Conservation (phyloP, 2,113 vertebrate species). For the Platanista minor region DNA sequence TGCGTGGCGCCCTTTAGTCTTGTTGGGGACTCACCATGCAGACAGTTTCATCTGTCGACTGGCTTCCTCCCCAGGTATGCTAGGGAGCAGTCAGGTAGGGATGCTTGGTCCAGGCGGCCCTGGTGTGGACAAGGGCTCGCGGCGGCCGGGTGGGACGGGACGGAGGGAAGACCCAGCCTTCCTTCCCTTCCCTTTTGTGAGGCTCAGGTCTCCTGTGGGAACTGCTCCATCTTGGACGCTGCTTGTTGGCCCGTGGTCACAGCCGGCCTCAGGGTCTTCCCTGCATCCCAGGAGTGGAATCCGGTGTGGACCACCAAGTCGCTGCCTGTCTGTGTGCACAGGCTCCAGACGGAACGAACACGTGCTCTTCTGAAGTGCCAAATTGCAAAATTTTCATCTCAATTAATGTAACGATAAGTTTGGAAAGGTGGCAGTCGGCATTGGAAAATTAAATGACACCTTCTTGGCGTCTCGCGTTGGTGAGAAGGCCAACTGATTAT, state of each 20-base stretch:
- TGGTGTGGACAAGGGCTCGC: not conserved
- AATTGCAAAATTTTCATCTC: not conserved
- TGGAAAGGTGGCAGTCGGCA: not conserved
- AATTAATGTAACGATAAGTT: not conserved
- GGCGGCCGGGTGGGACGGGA: not conserved
- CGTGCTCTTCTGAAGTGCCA: not conserved
- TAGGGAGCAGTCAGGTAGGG: not conserved
- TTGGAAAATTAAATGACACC: not conserved
- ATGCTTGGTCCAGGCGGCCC: not conserved
- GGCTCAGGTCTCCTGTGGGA: rapidly evolving
- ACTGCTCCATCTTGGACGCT: rapidly evolving
- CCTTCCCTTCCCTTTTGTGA: rapidly evolving
- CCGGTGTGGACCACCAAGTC: rapidly evolving
- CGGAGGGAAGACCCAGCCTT: rapidly evolving
- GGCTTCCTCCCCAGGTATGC: rapidly evolving
- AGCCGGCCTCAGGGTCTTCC: not conserved
- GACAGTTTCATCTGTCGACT: not conserved
- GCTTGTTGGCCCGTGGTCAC: rapidly evolving
- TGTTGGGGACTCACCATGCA: no score
- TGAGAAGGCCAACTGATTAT: not conserved
- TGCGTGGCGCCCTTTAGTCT: rapidly evolving
- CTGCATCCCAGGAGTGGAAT: not conserved
- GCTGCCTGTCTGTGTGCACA: rapidly evolving
- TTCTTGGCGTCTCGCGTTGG: not conserved
- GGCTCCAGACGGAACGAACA: rapidly evolving